Conservation (phyloP, 1,140 invertebrate species). For the Euwallacea fornicatus region DNA sequence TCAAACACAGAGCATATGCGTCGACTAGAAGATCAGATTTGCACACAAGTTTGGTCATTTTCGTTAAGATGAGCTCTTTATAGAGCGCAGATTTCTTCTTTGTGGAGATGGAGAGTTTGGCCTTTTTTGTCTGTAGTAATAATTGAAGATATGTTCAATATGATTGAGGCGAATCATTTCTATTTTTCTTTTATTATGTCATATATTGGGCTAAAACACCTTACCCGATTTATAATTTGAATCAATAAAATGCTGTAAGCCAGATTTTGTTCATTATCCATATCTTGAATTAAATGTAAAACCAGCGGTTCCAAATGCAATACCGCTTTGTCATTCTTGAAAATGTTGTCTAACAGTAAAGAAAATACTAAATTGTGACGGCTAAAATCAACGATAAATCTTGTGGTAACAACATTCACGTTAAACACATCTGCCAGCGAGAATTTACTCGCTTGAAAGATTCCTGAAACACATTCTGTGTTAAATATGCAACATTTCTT, state of each 20-base stretch:
- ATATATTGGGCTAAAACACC: no score
- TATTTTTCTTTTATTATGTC: no score
- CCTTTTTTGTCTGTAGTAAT: slow-evolving; percentile 41
- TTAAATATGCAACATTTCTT: background rate
- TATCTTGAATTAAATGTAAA: background rate
- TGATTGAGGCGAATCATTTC: no score
- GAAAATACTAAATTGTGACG: slow-evolving; percentile 30
- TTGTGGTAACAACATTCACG: no score
- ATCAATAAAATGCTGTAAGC: no score
- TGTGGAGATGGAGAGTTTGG: slow-evolving; percentile 27
- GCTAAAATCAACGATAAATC: no score
- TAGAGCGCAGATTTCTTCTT: slow-evolving; percentile 22
- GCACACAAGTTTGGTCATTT: slow-evolving; percentile 26
- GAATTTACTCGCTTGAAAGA: background rate
- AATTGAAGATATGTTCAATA: no score
- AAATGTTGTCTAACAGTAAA: slow-evolving; percentile 40
- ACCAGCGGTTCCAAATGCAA: background rate
- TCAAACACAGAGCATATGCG: slow-evolving; percentile 31
- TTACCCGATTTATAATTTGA: no score
- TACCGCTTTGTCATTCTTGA: slow-evolving; percentile 39
- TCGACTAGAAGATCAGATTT: slow-evolving; percentile 27
- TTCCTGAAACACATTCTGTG: background rate
- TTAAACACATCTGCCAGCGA: no score
- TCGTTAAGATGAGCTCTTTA: slow-evolving; percentile 27
- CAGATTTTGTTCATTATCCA: no score